Conservation (phyloP, 2,113 vertebrate species). For the Carassius auratus region DNA sequence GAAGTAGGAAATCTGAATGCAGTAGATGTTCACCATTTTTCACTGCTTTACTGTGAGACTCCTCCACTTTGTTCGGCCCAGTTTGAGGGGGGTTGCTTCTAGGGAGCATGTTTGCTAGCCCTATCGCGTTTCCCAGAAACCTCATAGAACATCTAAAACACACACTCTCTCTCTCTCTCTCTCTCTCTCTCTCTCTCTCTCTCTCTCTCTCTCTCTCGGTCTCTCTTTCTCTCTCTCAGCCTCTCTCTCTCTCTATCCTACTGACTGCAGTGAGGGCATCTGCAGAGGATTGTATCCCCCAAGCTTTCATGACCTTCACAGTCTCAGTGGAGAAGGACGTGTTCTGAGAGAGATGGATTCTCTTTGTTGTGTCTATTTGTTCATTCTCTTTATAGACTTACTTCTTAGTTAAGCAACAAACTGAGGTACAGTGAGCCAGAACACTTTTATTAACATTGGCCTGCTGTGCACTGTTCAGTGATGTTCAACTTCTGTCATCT, state of each 20-base stretch:
- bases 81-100: slow-evolving; percentile 37
- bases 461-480: neutral
- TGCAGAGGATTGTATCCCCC: slow-evolving; percentile 36
- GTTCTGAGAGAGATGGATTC: neutral
- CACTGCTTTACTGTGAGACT: slow-evolving; percentile 23
- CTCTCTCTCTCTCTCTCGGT: neutral
- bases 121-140: slow-evolving; percentile 62
- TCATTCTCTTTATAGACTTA: slow-evolving; percentile 23
- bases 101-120: slow-evolving; percentile 60
- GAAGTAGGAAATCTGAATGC: slow-evolving; percentile 38
- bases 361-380: slow-evolving; percentile 8
- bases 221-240: slow-evolving; percentile 25
- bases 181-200: slow-evolving; percentile 1
- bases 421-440: neutral
- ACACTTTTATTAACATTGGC: neutral
- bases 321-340: neutral
- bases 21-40: slow-evolving; percentile 47
- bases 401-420: slow-evolving; percentile 7
- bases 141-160: slow-evolving; percentile 61
- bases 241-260: slow-evolving; percentile 21
- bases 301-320: slow-evolving; percentile 42
- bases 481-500: neutral
- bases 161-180: neutral
- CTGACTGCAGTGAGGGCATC: slow-evolving; percentile 11
- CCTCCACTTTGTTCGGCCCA: slow-evolving; percentile 56